Conservation (phyloP, 2,797 vertebrate species). For the Forpus xanthops region DNA sequence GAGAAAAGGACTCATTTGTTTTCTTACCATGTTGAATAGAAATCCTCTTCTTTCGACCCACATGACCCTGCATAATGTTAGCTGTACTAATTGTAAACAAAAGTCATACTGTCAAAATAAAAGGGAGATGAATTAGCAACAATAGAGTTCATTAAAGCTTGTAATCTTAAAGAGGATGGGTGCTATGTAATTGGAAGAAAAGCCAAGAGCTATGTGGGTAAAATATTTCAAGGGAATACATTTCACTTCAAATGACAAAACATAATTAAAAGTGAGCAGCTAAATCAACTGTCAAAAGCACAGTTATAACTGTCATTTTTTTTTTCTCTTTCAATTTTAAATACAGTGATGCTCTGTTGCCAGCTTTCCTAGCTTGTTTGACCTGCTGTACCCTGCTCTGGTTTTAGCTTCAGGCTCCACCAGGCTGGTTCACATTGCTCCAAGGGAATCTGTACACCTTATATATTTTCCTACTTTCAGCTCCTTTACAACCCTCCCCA, state of each 20-base stretch:
- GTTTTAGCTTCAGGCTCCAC: background rate
- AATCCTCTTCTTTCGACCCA: constrained; percentile 29
- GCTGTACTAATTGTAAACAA: constrained; percentile 56
- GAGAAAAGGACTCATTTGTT: constrained; percentile 32
- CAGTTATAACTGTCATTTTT: constrained; percentile 1
- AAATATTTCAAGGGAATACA: constrained; percentile 53
- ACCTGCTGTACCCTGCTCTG: background rate
- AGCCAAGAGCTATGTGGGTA: constrained; percentile 9
- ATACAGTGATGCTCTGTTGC: background rate
- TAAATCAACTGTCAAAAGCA: constrained; percentile 64
- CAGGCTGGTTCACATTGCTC: background rate
- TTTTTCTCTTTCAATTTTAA: background rate
- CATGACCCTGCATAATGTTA: constrained; percentile 11
- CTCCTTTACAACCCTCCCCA: background rate
- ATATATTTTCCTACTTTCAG: background rate
- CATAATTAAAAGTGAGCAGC: constrained; percentile 62
- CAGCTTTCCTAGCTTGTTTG: background rate
- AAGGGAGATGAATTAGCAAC: constrained; percentile 46
- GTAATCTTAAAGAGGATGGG: constrained; percentile 47
- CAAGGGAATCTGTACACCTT: background rate
- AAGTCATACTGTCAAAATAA: constrained; percentile 63
- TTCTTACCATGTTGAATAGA: constrained; percentile 17
- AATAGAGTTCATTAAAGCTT: constrained; percentile 29
- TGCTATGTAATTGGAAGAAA: constrained; percentile 17
- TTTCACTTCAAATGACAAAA: constrained; percentile 69